Evolutionary conservation across 2,113 vertebrate genomes (phyloP), one percentile per base, ranked within the genome.

Genomic region (Apaloderma vittatum): DNA sequence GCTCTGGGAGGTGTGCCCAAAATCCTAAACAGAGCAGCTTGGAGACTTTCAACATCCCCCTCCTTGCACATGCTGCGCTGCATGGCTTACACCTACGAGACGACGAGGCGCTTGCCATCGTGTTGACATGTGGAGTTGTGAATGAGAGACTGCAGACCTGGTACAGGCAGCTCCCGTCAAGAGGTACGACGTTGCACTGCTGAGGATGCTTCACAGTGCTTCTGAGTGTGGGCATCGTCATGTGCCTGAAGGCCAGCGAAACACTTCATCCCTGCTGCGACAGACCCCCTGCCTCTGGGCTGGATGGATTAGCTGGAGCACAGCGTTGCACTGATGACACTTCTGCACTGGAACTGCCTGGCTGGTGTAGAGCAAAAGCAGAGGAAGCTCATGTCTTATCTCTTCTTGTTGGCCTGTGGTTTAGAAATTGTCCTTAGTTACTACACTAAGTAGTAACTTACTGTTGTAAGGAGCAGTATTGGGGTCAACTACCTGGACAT

Each of bases 1-100:
- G 51, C 94, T 95, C 76, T 63, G 93, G 82, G 86, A 96, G 87
- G 36, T 65, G 91, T 87, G 93, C 82, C 83, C 26, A 32, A 95
- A 92, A 92, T 83, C 92, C 80, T 46, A 67, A 96, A 32, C 55
- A 75, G 77, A 93, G 74, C 1, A 0, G 54, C 18, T 3, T 17
- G 46, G 74, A 93, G 78, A 74, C 89, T 92, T 94, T 84, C 16
- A 23, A 75, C 80, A 49, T n/a, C 86, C 66, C 15, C 54, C 55
- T 81, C 22, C 86, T 40, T 40, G 40, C 40, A 49, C 65, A 30
- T 1, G 58, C 94, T 74, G 85, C 0, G 21, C 74, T 8, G 4
- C 79, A n/a, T 3, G 8, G 86, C 83, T 81, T 52, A 57, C 57
- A 70, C 83, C 76, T 40, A 46, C 7, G 3, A 49, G 43, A 59